phyloP scores from a whole-genome alignment of 2,113 vertebrate species.

The Solenodon paradoxus region DNA sequence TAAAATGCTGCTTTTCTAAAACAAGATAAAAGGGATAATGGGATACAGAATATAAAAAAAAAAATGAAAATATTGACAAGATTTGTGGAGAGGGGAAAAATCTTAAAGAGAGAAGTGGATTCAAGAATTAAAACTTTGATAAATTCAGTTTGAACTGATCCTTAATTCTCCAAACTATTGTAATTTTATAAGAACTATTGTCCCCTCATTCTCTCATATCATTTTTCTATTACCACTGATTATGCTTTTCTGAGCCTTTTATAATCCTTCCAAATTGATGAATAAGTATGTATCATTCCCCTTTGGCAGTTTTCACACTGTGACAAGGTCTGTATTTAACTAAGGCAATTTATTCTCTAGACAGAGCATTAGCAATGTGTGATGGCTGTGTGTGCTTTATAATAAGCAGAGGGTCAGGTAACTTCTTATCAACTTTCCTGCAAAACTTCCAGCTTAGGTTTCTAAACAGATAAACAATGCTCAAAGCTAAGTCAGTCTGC shows the following conservation, averaged over 20 bases:
- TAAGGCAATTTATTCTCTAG: constrained; percentile 50
- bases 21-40: not conserved
- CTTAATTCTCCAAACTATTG: not conserved
- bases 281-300: not conserved
- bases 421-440: not conserved
- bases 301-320: not conserved
- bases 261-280: not conserved
- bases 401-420: not conserved
- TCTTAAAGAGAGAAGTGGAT: not conserved
- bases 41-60: not conserved
- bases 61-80: not conserved
- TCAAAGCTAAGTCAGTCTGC: not conserved
- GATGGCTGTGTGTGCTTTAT: not conserved
- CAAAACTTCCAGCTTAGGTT: not conserved
- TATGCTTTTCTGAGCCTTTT: not conserved
- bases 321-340: constrained; percentile 10
- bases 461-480: constrained; percentile 31
- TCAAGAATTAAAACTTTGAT: not conserved
- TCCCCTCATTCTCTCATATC: not conserved
- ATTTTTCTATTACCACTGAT: constrained; percentile 30
- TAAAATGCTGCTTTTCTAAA: constrained; percentile 10
- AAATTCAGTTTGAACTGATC: not conserved
- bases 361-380: not conserved
- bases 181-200: not conserved
- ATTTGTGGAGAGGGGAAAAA: not conserved